These are phyloP conservation scores for Ia io DNA, from an alignment of 2,113 vertebrate species.

Conservation along the genomic window DNA sequence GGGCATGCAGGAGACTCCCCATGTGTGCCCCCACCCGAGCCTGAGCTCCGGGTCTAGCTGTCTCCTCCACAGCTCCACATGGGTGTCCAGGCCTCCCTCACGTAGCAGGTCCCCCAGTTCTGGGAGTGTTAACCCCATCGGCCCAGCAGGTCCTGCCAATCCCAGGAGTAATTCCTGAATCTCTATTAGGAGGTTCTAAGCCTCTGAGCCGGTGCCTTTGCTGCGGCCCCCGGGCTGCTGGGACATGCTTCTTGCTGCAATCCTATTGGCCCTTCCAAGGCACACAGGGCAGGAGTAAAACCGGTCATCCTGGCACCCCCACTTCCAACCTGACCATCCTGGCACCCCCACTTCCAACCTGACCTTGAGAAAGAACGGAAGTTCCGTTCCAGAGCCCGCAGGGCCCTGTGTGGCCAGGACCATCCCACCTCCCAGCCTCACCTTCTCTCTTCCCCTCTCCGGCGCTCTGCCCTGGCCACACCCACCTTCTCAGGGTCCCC, in stretches of 20 bases:
- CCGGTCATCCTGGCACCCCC: background rate
- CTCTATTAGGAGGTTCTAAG: background rate
- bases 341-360: background rate
- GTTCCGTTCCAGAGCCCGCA: background rate
- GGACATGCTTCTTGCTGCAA: rapidly evolving
- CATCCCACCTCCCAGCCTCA: background rate
- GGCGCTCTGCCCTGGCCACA: background rate
- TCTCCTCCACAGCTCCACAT: rapidly evolving
- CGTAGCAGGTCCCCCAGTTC: background rate
- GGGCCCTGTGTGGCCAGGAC: background rate
- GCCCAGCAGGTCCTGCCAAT: background rate
- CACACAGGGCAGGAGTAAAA: background rate
- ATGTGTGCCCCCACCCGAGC: rapidly evolving
- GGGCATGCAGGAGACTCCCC: rapidly evolving
- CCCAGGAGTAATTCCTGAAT: background rate
- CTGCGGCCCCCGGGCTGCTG: rapidly evolving
- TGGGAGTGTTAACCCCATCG: no score
- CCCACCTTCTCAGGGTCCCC: background rate
- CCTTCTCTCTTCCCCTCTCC: background rate
- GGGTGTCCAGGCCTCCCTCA: background rate
- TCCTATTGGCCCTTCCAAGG: background rate
- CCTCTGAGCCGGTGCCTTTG: background rate
- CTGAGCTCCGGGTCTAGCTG: background rate
- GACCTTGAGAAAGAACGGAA: background rate
- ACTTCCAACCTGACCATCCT: background rate